Base-by-base conservation (phyloP, 2,888 invertebrate genomes). In the Aphodius granarius region DNA sequence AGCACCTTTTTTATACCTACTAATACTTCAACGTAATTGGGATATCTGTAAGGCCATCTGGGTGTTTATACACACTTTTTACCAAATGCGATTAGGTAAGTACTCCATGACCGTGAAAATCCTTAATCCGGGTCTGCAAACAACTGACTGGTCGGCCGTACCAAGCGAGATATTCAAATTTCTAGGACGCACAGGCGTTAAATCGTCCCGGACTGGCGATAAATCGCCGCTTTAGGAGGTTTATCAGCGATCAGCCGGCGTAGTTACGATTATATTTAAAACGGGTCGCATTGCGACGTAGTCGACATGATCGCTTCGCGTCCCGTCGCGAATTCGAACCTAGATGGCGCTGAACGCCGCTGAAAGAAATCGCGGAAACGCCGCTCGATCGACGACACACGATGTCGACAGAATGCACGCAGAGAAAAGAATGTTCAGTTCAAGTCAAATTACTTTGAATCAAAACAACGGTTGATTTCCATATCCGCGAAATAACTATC, bases 171-270 rank as follows among this genome's bases (percentile, higher is more conserved):
- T 73, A 73, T 73, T 73, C 73, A 73, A 73, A 73, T 66, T 66
- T 62, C 66, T 23, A 73, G 66, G 66, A 43, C 43, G 66, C 65
- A 66, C 64, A 74, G 74, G 74, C 71, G 70, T 74, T 74, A 65
- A 74, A 74, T 74, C 74, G 63, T 74, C 17, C 43, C 65, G 16
- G 65, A 63, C 63, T 64, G 23, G 22, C 63, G 70, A 74, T 74
- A 71, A 71, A 74, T 74, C 71, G 74, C 74, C 21, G 64, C 70
- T 65, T 74, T 64, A 74, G 74, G 23, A 23, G 71, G 64, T 70
- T 74, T 73, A 73, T 73, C 73, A 43, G 22, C 43, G 73, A 43
- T 43, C 73, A 16, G 23, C 66, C 22, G 19, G 63, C 72, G 73
- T 18, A 43, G 43, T 43, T 43, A 23, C 23, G 73, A 23, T 73